Evolutionary conservation across 2,888 invertebrate genomes (phyloP), one percentile per base, ranked within the genome.

Genomic region (Anthophora plumipes): DNA sequence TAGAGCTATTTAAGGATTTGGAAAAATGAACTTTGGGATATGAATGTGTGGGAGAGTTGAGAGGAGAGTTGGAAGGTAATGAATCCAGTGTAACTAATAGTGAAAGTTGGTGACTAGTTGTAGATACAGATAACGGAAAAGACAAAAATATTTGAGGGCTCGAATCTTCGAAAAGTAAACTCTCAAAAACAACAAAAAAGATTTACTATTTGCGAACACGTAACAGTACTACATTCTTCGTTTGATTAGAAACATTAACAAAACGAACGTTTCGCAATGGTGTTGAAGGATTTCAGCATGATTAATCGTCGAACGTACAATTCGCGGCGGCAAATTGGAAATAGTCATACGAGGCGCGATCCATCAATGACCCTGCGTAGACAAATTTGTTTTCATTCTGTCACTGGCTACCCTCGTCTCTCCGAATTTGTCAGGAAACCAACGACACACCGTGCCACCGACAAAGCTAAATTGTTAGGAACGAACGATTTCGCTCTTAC

Each of bases 351-450:
- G 55, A 72, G 17, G 60, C 74, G 9, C 80, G 73, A 83, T 80
- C 55, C 41, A 74, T 86, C 71, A 78, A 83, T 69, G 70, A 78
- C 70, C 61, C 64, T 25, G 74, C 64, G 41, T n/a, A 41, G 76
- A 77, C 87, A 85, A 87, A 86, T 88, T 84, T 86, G 84, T 86
- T 88, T 86, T 81, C 83, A 60, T 71, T 77, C 67, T 60, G 64
- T 37, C 57, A 67, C 48, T 22, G n/a, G 54, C 52, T 68, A 74
- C 78, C 80, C 69, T 84, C 84, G 73, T 83, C 80, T 77, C 82
- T 69, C 55, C 81, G 88, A 91, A 91, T 91, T 91, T 91, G 91
- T 91, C 91, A 91, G 85, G 77, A 39, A 74, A 64, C 85, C 86
- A 80, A 87, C 87, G 82, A 89, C 89, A 85, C 82, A 76, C 77